Conservation (phyloP, 2,888 invertebrate species). For the Hypena proboscidalis region DNA sequence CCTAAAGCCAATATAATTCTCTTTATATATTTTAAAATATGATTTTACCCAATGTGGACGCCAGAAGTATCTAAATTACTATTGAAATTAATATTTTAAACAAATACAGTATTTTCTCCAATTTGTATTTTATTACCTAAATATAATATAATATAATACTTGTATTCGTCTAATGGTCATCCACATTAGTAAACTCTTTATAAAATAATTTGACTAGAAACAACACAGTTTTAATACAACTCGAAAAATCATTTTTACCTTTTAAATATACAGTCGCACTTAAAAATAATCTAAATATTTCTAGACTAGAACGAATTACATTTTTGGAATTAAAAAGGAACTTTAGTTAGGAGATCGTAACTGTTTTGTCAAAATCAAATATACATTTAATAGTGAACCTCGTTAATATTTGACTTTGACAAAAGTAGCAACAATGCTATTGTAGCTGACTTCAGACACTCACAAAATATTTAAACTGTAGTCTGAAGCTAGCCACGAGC, state of each 20-base stretch:
- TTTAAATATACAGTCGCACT: conserved; percentile 77
- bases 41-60: conserved; percentile 69
- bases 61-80: conserved; percentile 36
- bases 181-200: conserved; percentile 68
- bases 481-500: conserved; percentile 31
- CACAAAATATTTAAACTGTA: conserved; percentile 39
- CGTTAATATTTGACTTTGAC: conserved; percentile 44
- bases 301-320: conserved; percentile 45
- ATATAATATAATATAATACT: conserved; percentile 30
- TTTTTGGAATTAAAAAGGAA: conserved; percentile 54
- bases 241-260: conserved; percentile 64
- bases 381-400: conserved; percentile 44
- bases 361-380: conserved; percentile 45
- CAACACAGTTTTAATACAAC: conserved; percentile 67
- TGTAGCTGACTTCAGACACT: conserved; percentile 27
- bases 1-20: conserved; percentile 82
- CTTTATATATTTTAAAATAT: conserved; percentile 67
- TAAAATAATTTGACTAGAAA: conserved; percentile 83
- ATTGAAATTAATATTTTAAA: conserved; percentile 38
- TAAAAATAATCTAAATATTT: conserved; percentile 40
- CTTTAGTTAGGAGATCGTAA: conserved; percentile 51
- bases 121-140: conserved; percentile 37
- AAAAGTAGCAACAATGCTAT: conserved; percentile 32
- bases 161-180: conserved; percentile 47
- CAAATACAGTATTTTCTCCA: conserved; percentile 24